Conservation (phyloP, 1,140 invertebrate genomes). For the Hydropsyche tenuis region DNA sequence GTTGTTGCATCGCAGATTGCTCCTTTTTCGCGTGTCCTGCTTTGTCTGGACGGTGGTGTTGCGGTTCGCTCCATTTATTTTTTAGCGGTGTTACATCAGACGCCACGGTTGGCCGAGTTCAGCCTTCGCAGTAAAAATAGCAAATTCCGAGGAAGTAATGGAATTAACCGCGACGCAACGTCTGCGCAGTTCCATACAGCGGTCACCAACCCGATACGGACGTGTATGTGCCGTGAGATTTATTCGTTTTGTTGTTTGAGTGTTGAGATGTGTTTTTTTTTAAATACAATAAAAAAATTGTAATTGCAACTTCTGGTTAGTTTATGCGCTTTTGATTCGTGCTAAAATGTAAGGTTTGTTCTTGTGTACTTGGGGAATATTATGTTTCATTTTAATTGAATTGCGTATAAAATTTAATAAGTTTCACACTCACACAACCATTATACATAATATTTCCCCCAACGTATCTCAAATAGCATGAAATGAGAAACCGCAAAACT, state of each 20-base stretch:
- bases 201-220: background rate
- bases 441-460: too few relatives aligned
- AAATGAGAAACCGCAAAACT: too few relatives aligned
- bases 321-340: too few relatives aligned
- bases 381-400: too few relatives aligned
- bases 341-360: too few relatives aligned
- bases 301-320: too few relatives aligned
- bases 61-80: slow-evolving; percentile 23
- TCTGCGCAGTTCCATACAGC: slow-evolving; percentile 16
- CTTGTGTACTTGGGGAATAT: too few relatives aligned
- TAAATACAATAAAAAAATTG: too few relatives aligned
- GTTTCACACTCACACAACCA: too few relatives aligned
- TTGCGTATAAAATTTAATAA: too few relatives aligned
- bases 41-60: background rate
- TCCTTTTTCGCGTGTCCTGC: background rate
- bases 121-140: slow-evolving; percentile 33
- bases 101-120: slow-evolving; percentile 2
- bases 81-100: slow-evolving; percentile 26
- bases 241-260: background rate
- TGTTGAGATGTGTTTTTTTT: background rate
- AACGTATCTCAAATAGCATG: too few relatives aligned
- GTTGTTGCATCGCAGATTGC: background rate
- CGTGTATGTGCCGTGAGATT: background rate
- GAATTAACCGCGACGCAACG: slow-evolving; percentile 32
- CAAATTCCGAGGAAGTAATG: slow-evolving; percentile 30